These are phyloP conservation scores for Florisuga fusca DNA, from an alignment of 2,797 vertebrate genomes.

Conservation along the genomic window DNA sequence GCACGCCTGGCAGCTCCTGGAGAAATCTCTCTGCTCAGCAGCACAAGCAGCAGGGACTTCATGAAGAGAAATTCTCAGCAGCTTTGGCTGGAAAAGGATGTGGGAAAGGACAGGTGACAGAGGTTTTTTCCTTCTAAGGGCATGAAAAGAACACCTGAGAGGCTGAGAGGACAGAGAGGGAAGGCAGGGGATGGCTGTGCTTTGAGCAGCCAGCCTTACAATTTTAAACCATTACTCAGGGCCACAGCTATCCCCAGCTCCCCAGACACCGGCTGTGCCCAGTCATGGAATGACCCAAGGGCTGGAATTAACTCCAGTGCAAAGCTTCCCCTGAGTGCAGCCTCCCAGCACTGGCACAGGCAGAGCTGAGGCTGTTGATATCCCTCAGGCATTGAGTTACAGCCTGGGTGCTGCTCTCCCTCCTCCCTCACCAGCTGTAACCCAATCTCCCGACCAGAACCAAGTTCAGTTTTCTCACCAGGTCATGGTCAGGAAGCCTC, in stretches of 20 bases:
- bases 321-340: background rate
- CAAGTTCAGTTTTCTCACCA: background rate
- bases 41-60: rapidly evolving
- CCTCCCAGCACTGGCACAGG: background rate
- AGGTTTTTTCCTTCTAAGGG: background rate
- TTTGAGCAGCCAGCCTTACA: background rate
- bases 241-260: background rate
- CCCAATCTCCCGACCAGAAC: background rate
- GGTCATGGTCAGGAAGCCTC: background rate
- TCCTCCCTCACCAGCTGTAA: background rate
- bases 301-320: background rate
- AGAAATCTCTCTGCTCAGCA: background rate
- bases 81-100: background rate
- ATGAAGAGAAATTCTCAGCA: rapidly evolving
- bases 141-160: background rate
- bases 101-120: background rate
- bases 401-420: background rate
- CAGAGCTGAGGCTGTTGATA: background rate
- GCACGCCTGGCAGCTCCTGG: background rate
- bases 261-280: background rate
- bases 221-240: slow-evolving; percentile 60
- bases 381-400: slow-evolving; percentile 1
- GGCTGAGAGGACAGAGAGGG: background rate
- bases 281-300: background rate
- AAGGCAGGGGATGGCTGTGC: rapidly evolving